A percentile compares a stretch with the other conserved stretches of the same genome.
Evolutionary conservation across 2,797 vertebrate genomes (phyloP).

Genomic region (Anguilla megastoma): DNA sequence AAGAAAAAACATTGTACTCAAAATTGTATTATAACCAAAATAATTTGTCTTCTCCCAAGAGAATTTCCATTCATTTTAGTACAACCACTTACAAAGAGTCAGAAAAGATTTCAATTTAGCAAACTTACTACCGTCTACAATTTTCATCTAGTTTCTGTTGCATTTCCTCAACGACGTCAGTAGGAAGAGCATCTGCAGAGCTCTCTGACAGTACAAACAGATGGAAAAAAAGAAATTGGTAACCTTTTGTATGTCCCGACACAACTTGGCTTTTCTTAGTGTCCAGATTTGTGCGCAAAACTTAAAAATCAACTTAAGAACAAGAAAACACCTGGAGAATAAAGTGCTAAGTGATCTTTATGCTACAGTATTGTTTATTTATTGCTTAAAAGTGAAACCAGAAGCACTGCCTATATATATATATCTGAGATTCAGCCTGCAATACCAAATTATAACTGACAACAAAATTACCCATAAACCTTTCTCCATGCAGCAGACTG

Average conservation of each 20-base stretch:
- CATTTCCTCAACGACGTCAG: not conserved
- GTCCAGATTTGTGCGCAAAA: conserved; percentile 21
- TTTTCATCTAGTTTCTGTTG: not conserved
- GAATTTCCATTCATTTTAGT: not conserved
- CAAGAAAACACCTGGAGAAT: conserved; percentile 14
- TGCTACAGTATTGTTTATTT: conserved; percentile 31
- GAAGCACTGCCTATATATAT: conserved; percentile 8
- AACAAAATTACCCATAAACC: not conserved
- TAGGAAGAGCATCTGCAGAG: not conserved
- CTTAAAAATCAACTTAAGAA: conserved; percentile 20
- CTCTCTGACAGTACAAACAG: not conserved
- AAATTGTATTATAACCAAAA: not conserved
- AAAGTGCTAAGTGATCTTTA: conserved; percentile 41
- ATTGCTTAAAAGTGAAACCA: conserved; percentile 33
- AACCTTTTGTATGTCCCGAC: not conserved
- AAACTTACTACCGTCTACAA: not conserved
- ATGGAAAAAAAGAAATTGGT: not conserved
- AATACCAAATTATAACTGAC: not conserved
- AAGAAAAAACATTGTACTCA: not conserved
- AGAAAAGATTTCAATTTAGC: not conserved
- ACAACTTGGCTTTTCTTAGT: conserved; percentile 18
- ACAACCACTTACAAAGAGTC: conserved; percentile 3
- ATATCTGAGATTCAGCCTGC: not conserved
- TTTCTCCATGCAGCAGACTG: conserved; percentile 11
- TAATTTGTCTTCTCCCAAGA: not conserved